Conservation (phyloP, 2,113 vertebrate genomes). For the Hirundichthys speculiger region DNA sequence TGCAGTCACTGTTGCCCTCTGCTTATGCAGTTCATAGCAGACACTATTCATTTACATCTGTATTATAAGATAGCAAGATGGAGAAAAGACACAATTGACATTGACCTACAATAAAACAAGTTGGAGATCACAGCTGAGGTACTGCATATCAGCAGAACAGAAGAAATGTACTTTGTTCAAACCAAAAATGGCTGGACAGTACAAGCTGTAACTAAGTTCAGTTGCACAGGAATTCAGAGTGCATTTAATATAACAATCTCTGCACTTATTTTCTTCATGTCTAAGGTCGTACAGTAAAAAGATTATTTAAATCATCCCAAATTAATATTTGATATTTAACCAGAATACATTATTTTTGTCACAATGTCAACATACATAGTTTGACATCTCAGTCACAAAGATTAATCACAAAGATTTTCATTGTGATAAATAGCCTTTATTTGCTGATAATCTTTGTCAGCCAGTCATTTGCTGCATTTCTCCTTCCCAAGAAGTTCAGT, state of each 20-base stretch:
- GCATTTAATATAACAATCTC: too few species aligned
- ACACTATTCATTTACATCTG: neutral
- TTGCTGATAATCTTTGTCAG: too few species aligned
- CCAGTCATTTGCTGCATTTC: slow-evolving; percentile 19
- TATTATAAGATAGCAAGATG: neutral
- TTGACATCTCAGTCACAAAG: too few species aligned
- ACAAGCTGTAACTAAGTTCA: neutral
- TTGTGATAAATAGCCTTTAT: too few species aligned
- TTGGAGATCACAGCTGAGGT: neutral
- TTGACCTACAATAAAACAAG: neutral
- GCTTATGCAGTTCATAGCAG: neutral
- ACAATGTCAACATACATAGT: too few species aligned
- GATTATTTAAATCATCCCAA: neutral
- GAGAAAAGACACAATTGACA: neutral
- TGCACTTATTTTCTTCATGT: too few species aligned
- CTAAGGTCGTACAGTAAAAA: neutral
- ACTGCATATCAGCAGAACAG: neutral
- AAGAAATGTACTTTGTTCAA: neutral
- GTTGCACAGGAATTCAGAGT: neutral
- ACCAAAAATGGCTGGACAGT: neutral
- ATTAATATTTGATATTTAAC: neutral
- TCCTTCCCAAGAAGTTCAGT: slow-evolving; percentile 15
- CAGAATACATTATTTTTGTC: too few species aligned
- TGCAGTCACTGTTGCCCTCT: neutral
- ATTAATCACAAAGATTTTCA: slow-evolving; percentile 7